Evolutionary conservation across 2,113 vertebrate species (phyloP), one percentile per base, ranked within the genome.

Genomic region (Ciconia stormi): DNA sequence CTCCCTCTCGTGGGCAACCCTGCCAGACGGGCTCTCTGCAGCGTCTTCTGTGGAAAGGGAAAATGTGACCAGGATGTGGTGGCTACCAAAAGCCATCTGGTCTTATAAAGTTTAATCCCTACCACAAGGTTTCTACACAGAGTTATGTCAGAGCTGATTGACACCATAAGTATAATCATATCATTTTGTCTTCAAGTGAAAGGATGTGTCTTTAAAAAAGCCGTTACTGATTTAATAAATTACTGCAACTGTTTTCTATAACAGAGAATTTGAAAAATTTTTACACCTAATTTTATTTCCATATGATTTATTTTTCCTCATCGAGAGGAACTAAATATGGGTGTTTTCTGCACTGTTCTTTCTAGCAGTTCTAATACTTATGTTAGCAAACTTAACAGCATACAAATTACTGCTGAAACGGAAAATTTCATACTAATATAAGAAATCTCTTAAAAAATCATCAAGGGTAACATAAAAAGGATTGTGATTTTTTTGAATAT

Each of bases 21-120:
- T 3, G 1, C 19, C 2, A 0, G 10, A 20, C 0, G 1, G 11
- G 11, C 1, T 38, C n/a, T 42, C 53, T 55, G n/a, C n/a, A 25
- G 8, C 19, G n/a, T 44, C 25, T 71, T 79, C 46, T 50, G 3
- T 0, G 0, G 29, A 77, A 81, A 62, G 5, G 1, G 6, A 47
- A 63, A 69, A 36, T 0, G 8, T n/a, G 49, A 25, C 9, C 10
- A 16, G 14, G 34, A 7, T 61, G 36, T 13, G 2, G 22, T 46
- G 22, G 29, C 16, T 82, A 16, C 10, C n/a, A 62, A 71, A 84
- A 90, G 25, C 34, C 30, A 30, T 3, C 6, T 42, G 15, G 6
- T 3, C 9, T 69, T 69, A 13, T n/a, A 20, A 44, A 26, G 3
- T 56, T 70, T 66, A 23, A n/a, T 58, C 3, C 62, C 34, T 55